A percentile compares a stretch with the other conserved stretches of the same genome.
Evolutionary conservation across 2,113 vertebrate genomes (phyloP).

Genomic region (Antechinus stuartii): DNA sequence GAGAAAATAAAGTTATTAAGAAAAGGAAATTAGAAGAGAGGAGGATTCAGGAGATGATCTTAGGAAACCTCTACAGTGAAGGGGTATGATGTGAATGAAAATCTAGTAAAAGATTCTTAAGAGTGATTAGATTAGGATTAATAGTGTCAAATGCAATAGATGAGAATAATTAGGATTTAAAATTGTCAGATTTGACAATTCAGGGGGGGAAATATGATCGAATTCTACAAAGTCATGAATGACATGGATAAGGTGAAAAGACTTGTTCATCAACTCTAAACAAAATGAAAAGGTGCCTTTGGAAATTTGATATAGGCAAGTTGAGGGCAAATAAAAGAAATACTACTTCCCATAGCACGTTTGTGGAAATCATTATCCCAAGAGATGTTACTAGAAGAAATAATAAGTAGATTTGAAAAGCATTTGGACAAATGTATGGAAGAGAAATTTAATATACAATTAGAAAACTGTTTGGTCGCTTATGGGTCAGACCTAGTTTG

Average conservation of each 20-base stretch:
- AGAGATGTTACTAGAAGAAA: constrained; percentile 5
- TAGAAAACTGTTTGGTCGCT: constrained; percentile 28
- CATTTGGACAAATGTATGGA: constrained; percentile 9
- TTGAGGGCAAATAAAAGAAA: constrained; percentile 29
- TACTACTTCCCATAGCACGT: constrained; percentile 37
- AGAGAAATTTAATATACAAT: constrained; percentile 14
- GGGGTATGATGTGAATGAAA: not conserved
- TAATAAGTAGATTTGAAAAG: constrained; percentile 41
- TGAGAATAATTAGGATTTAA: not conserved
- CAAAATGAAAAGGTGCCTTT: constrained; percentile 37
- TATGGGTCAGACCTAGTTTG: constrained; percentile 5
- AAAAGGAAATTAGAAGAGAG: not conserved
- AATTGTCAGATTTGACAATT: not conserved
- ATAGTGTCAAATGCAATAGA: not conserved
- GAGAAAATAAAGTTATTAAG: not conserved
- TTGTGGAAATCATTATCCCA: constrained; percentile 44
- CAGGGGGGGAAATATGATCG: not conserved
- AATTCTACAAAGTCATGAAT: not conserved
- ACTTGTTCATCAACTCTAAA: constrained; percentile 7
- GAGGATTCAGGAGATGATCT: not conserved
- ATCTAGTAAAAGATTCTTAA: not conserved
- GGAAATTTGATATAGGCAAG: constrained; percentile 35
- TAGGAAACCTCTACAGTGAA: not conserved
- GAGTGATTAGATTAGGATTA: not conserved
- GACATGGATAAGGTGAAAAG: constrained; percentile 25